Evolutionary conservation across 2,888 invertebrate genomes (phyloP).

Genomic region (Catotricha subobsoleta): DNA sequence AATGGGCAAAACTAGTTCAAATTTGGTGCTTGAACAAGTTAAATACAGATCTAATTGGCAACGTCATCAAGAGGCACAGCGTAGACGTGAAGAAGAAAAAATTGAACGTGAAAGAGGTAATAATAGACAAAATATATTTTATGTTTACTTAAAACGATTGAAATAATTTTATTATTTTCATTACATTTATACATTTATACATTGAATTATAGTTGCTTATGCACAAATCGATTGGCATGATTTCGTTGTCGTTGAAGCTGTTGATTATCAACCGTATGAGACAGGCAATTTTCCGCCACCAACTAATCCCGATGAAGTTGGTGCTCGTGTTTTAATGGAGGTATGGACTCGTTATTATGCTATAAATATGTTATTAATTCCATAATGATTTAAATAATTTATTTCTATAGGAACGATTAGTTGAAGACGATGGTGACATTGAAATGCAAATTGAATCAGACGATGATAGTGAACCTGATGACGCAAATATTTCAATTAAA

Average conservation of each 20-base stretch:
- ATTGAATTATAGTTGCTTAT: conserved; percentile 49
- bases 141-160: too few species aligned
- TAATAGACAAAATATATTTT: too few species aligned
- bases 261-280: conserved; percentile 95
- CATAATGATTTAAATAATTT: not conserved
- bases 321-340: conserved; percentile 80
- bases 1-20: conserved; percentile 33
- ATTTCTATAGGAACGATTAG: conserved; percentile 42
- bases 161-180: not conserved
- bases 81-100: conserved; percentile 85
- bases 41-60: conserved; percentile 94
- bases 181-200: conserved; percentile 3
- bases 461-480: conserved; percentile 41
- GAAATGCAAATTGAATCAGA: conserved; percentile 84
- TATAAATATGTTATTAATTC: not conserved
- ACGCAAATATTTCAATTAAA: conserved; percentile 33
- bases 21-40: conserved; percentile 64
- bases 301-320: conserved; percentile 92
- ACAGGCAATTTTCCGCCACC: conserved; percentile 92
- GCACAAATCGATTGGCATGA: conserved; percentile 99
- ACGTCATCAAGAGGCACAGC: conserved; percentile 82
- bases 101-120: conserved; percentile 76
- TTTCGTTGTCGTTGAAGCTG: conserved; percentile 98
- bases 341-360: too few species aligned
- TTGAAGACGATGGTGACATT: conserved; percentile 60